phyloP scores from a whole-genome alignment of 2,888 invertebrate genomes.

The Epistrophe grossulariae region DNA sequence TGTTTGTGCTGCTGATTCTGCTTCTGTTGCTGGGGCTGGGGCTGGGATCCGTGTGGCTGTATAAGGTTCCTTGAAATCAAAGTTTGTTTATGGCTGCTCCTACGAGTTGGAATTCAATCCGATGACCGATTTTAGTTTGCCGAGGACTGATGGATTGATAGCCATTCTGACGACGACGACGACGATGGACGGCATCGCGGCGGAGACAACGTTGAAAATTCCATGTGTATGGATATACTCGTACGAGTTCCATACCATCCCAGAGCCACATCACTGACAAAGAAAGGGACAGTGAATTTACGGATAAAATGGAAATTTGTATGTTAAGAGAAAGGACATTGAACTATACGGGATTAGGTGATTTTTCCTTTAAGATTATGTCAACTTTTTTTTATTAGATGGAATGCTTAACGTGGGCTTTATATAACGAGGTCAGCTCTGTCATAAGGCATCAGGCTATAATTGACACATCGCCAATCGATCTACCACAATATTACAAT shows the following conservation, averaged over 20 bases:
- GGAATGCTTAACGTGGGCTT: background rate
- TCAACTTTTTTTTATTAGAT: background rate
- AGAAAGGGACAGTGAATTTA: slow-evolving; percentile 71
- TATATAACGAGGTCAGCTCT: slow-evolving; percentile 31
- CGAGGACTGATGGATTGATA: slow-evolving; percentile 71
- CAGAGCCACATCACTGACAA: slow-evolving; percentile 17
- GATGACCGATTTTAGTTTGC: slow-evolving; percentile 71
- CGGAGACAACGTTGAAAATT: background rate
- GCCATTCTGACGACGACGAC: slow-evolving; percentile 53
- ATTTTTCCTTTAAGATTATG: slow-evolving; percentile 28
- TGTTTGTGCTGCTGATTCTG: background rate
- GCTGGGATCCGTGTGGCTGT: slow-evolving; percentile 42
- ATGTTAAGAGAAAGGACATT: slow-evolving; percentile 39
- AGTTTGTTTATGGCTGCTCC: slow-evolving; percentile 64
- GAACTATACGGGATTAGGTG: slow-evolving; percentile 31
- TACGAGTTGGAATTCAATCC: slow-evolving; percentile 69
- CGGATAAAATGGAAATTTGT: slow-evolving; percentile 61
- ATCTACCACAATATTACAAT: slow-evolving; percentile 12
- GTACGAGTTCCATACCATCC: background rate
- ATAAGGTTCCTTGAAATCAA: slow-evolving; percentile 55
- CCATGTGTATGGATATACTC: background rate
- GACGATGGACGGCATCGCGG: slow-evolving; percentile 12
- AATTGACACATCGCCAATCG: slow-evolving; percentile 55
- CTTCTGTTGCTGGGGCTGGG: background rate
- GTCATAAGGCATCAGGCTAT: slow-evolving; percentile 41